These are phyloP conservation scores for Drosophila niveifrons DNA, from an alignment of 2,888 invertebrate species.

Conservation along the genomic window DNA sequence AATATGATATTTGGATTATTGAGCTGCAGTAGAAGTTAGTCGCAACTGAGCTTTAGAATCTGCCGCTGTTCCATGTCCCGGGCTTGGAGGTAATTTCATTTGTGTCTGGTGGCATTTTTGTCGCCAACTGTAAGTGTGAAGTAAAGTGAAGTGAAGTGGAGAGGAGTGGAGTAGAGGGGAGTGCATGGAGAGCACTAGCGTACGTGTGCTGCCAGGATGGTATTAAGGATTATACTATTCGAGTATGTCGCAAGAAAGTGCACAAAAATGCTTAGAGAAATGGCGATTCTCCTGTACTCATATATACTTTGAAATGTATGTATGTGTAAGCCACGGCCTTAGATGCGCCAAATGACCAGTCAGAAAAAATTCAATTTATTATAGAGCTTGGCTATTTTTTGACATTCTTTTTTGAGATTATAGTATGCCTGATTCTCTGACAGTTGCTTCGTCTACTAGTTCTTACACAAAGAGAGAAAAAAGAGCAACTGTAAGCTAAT, in stretches of 20 bases:
- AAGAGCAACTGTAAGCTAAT: conserved; percentile 60
- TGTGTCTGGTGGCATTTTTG: conserved; percentile 76
- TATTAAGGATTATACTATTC: conserved; percentile 31
- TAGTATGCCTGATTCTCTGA: conserved; percentile 54
- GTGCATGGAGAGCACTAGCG: conserved; percentile 48
- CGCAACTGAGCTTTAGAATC: conserved; percentile 19
- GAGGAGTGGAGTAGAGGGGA: conserved; percentile 8
- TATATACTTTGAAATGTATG: conserved; percentile 59
- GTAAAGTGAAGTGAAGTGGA: too few species aligned
- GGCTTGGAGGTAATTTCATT: conserved; percentile 70
- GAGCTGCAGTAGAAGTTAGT: conserved; percentile 56
- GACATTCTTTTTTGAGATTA: conserved; percentile 51
- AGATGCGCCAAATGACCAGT: conserved; percentile 71
- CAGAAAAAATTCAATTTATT: conserved; percentile 78
- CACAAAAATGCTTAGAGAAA: neutral
- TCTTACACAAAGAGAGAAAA: conserved; percentile 39
- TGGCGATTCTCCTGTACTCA: conserved; percentile 8
- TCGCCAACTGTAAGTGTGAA: conserved; percentile 42
- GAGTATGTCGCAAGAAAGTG: conserved; percentile 11
- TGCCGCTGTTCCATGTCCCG: conserved; percentile 20
- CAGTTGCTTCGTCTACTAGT: conserved; percentile 45
- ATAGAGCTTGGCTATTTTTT: conserved; percentile 68
- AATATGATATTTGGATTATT: conserved; percentile 79
- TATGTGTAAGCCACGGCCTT: conserved; percentile 60
- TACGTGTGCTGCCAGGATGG: conserved; percentile 64